Percentiles rank a stretch among this genome's conserved stretches.
Evolutionary conservation across 1,140 invertebrate genomes (phyloP).

Genomic region (Orius insidiosus): DNA sequence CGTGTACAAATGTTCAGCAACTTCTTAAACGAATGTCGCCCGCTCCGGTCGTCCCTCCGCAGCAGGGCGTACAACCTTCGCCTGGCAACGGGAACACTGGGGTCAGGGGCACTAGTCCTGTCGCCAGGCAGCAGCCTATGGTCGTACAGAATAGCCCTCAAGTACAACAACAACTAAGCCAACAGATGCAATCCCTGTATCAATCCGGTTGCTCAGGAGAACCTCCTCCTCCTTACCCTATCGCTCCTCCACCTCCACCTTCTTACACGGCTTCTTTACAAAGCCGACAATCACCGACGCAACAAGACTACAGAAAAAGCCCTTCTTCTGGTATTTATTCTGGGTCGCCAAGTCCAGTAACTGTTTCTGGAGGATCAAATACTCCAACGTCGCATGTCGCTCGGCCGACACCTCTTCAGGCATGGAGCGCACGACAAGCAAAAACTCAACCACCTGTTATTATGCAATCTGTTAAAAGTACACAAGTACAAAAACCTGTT

Average conservation of each 20-base stretch:
- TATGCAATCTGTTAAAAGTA: constrained; percentile 90
- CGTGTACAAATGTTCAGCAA: constrained; percentile 49
- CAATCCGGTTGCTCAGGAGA: constrained; percentile 37
- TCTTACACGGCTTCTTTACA: constrained; percentile 72
- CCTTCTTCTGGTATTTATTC: constrained; percentile 66
- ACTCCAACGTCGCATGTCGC: constrained; percentile 39
- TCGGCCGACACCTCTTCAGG: constrained; percentile 49
- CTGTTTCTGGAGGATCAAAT: constrained; percentile 40
- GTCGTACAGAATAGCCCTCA: constrained; percentile 65
- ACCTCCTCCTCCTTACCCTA: constrained; percentile 60
- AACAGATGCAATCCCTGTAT: constrained; percentile 72
- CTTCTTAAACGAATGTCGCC: constrained; percentile 72
- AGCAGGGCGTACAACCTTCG: too few species aligned
- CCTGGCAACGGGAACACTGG: too few species aligned
- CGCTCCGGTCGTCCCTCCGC: constrained; percentile 43
- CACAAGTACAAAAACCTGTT: constrained; percentile 83
- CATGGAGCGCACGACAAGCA: constrained; percentile 58
- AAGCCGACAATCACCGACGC: constrained; percentile 67
- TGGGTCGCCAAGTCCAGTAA: constrained; percentile 64
- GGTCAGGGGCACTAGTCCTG: constrained; percentile 58
- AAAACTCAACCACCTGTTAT: constrained; percentile 81
- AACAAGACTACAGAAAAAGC: constrained; percentile 56
- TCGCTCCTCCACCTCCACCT: constrained; percentile 52
- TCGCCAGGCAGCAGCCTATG: constrained; percentile 53
- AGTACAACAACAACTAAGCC: constrained; percentile 64